Conservation (phyloP, 2,797 vertebrate species). For the Monodelphis domestica region DNA sequence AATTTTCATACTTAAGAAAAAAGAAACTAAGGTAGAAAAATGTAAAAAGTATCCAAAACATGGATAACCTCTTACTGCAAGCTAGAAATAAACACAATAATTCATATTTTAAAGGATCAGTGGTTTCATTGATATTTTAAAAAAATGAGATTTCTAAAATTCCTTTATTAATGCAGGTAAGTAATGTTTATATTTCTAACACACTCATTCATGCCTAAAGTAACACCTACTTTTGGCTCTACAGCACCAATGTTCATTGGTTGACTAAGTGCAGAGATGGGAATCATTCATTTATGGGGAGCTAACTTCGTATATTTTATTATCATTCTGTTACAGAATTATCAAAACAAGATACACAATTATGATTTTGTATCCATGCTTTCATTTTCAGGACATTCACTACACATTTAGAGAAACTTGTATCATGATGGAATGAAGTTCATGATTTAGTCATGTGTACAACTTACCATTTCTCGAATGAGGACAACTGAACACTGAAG, state of each 20-base stretch:
- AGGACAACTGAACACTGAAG: conserved; percentile 87
- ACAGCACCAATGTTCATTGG: not conserved
- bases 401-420: not conserved
- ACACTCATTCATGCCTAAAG: not conserved
- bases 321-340: not conserved
- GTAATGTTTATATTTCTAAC: not conserved
- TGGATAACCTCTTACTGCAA: not conserved
- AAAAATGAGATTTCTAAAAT: not conserved
- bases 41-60: not conserved
- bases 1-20: not conserved
- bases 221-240: not conserved
- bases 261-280: not conserved
- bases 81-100: not conserved
- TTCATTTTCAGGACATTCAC: not conserved
- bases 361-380: not conserved
- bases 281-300: not conserved
- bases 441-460: not conserved
- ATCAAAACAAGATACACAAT: not conserved
- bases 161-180: not conserved
- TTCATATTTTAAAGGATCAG: not conserved
- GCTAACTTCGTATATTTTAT: not conserved
- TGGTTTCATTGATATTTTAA: not conserved
- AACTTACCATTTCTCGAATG: conserved; percentile 83
- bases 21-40: not conserved
- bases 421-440: not conserved